Conservation (phyloP, 2,797 vertebrate genomes). For the Hyperoplus immaculatus region DNA sequence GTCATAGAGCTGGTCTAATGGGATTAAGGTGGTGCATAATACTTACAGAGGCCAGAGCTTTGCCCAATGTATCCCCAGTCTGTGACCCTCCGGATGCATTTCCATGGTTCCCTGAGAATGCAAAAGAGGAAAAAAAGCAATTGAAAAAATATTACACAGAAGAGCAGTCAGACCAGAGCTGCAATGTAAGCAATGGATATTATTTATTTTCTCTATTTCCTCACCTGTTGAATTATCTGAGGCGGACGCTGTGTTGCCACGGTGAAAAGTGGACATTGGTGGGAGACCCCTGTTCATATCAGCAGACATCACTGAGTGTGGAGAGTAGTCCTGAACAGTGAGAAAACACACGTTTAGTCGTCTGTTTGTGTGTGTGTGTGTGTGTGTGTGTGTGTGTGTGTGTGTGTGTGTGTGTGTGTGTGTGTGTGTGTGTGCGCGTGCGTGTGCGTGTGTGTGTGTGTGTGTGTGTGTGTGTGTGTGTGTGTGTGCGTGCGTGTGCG, state of each 20-base stretch:
- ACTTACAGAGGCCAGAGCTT: constrained; percentile 98
- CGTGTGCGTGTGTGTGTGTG: too few relatives aligned
- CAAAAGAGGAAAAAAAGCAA: constrained; percentile 21
- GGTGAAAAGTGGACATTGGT: constrained; percentile 98
- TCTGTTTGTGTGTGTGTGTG: not conserved
- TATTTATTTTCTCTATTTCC: constrained; percentile 22
- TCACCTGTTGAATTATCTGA: constrained; percentile 92
- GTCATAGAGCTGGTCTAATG: constrained; percentile 51
- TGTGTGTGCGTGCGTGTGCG: too few relatives aligned
- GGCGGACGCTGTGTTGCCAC: constrained; percentile 84
- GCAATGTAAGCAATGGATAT: too few relatives aligned
- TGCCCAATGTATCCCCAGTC: constrained; percentile 95
- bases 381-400: too few relatives aligned
- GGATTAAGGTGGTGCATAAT: constrained; percentile 58
- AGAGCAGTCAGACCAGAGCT: not conserved
- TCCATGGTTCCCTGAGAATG: constrained; percentile 88
- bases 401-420: too few relatives aligned
- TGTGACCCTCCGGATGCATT: constrained; percentile 91
- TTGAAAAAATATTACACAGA: not conserved
- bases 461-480: too few relatives aligned
- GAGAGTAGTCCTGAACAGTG: constrained; percentile 89
- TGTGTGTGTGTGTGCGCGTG: too few relatives aligned
- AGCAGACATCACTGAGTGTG: constrained; percentile 90
- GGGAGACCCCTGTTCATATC: constrained; percentile 94
- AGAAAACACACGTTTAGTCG: constrained; percentile 42